phyloP scores from a whole-genome alignment of 1,140 invertebrate genomes.

The Arion vulgaris region DNA sequence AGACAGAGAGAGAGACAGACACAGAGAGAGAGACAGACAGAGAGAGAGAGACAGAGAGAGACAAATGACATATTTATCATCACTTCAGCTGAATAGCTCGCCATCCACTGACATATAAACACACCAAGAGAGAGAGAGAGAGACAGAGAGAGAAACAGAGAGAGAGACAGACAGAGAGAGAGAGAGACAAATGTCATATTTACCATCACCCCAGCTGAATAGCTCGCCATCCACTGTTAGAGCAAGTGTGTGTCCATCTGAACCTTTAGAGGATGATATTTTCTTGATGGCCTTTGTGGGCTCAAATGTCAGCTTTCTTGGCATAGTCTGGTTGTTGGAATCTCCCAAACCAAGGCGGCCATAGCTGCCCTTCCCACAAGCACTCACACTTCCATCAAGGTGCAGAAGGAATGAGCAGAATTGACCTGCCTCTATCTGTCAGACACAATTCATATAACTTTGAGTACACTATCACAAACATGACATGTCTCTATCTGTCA shows the following conservation, averaged over 20 bases:
- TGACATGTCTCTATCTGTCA: no score
- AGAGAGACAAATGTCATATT: slow-evolving; percentile 12
- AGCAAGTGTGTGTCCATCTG: slow-evolving; percentile 94
- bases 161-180: no score
- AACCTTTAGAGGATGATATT: slow-evolving; percentile 76
- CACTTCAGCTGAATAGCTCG: slow-evolving; percentile 93
- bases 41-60: not conserved
- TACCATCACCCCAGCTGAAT: slow-evolving; percentile 95
- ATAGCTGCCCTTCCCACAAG: slow-evolving; percentile 79
- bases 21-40: no score
- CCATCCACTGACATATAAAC: no score
- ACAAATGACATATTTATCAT: slow-evolving; percentile 77
- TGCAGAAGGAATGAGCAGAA: slow-evolving; percentile 80
- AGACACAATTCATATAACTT: not conserved
- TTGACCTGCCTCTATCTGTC: slow-evolving; percentile 79
- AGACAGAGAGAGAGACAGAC: no score
- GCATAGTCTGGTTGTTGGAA: slow-evolving; percentile 76
- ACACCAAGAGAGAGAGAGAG: no score
- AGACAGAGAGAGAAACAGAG: no score
- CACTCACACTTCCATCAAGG: slow-evolving; percentile 76
- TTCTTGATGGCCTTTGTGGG: slow-evolving; percentile 65
- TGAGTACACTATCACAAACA: no score
- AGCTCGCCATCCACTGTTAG: slow-evolving; percentile 91
- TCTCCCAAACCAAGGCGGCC: slow-evolving; percentile 77
- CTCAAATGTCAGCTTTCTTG: slow-evolving; percentile 75